phyloP scores from a whole-genome alignment of 2,113 vertebrate genomes.

The Trematomus loennbergii region DNA sequence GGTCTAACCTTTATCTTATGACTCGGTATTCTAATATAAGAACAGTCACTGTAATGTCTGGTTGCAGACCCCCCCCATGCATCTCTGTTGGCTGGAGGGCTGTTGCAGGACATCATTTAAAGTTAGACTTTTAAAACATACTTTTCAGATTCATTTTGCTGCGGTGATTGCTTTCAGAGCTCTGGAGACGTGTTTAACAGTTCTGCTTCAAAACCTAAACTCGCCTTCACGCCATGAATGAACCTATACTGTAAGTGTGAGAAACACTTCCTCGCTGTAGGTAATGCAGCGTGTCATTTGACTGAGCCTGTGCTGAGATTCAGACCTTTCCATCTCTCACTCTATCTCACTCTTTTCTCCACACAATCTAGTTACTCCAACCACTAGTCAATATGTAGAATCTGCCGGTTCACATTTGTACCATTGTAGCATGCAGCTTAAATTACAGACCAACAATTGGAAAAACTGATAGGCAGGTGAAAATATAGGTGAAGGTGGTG shows the following conservation, averaged over 20 bases:
- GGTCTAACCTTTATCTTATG: conserved; percentile 7
- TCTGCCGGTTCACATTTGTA: not conserved
- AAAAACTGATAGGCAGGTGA: too few relatives aligned
- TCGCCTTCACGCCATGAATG: not conserved
- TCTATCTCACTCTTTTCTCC: not conserved
- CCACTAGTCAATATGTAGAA: not conserved
- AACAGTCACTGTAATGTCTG: not conserved
- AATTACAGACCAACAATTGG: too few relatives aligned
- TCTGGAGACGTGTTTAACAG: not conserved
- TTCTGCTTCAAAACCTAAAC: not conserved
- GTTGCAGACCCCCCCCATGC: not conserved
- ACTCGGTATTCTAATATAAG: conserved; percentile 19
- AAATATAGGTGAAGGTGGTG: too few relatives aligned
- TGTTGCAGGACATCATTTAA: not conserved
- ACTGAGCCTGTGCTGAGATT: not conserved
- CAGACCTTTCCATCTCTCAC: not conserved
- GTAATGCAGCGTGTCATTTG: not conserved
- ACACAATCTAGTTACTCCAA: not conserved
- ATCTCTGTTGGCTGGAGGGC: not conserved
- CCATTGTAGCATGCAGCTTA: too few relatives aligned
- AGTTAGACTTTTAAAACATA: not conserved
- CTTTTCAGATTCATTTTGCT: not conserved
- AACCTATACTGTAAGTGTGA: not conserved
- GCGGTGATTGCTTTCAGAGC: not conserved
- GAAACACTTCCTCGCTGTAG: not conserved